Evolutionary conservation across 2,888 invertebrate species (phyloP).

Genomic region (Poecilobothrus nobilitatus): DNA sequence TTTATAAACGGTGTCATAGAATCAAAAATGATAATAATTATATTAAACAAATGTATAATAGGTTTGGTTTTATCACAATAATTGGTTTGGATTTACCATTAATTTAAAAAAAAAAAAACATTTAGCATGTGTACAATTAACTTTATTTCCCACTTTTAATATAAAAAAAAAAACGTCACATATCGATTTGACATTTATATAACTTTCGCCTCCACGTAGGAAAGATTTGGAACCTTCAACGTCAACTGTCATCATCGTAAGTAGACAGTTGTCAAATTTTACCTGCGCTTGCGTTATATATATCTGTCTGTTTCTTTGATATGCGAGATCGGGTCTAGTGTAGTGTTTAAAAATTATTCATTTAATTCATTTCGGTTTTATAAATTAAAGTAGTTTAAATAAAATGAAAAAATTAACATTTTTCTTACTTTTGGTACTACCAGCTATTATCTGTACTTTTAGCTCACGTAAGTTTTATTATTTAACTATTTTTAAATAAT

Average conservation of each 20-base stretch:
- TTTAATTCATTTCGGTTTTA: slow-evolving; percentile 4
- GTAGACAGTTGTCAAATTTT: slow-evolving; percentile 20
- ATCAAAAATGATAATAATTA: too few relatives aligned
- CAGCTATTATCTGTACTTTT: slow-evolving; percentile 61
- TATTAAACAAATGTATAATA: too few relatives aligned
- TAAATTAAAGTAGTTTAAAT: slow-evolving; percentile 20
- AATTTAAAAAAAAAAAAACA: too few relatives aligned
- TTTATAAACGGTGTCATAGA: too few relatives aligned
- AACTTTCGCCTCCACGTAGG: slow-evolving; percentile 1
- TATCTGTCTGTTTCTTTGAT: slow-evolving; percentile 25
- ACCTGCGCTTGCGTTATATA: slow-evolving; percentile 21
- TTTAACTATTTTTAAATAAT: slow-evolving; percentile 29
- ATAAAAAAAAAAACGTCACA: too few relatives aligned
- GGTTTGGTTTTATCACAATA: too few relatives aligned
- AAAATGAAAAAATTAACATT: slow-evolving; percentile 64
- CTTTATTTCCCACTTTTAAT: too few relatives aligned
- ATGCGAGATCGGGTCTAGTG: slow-evolving; percentile 23
- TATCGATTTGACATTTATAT: not conserved
- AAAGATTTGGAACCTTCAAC: not conserved
- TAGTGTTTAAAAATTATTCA: slow-evolving; percentile 11
- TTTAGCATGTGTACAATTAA: too few relatives aligned
- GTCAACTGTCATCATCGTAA: slow-evolving; percentile 26
- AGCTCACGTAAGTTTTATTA: slow-evolving; percentile 58
- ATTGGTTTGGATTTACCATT: too few relatives aligned
- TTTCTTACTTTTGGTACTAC: slow-evolving; percentile 57